Percentiles rank a stretch among this genome's conserved stretches.
These are phyloP conservation scores for Rhizoglyphus robini DNA, from an alignment of 1,140 invertebrate species.

Conservation along the genomic window DNA sequence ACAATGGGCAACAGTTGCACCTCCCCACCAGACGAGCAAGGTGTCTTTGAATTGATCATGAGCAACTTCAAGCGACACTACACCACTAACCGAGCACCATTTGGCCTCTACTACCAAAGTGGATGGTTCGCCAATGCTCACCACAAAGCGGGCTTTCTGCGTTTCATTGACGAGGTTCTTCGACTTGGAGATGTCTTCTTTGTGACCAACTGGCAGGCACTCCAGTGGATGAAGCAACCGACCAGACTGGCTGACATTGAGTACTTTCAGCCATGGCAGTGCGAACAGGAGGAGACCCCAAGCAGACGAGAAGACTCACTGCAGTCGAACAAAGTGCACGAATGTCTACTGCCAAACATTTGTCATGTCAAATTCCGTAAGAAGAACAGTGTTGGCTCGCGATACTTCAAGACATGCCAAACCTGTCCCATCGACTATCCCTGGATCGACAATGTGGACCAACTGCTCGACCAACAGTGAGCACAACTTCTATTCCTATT, in stretches of 20 bases:
- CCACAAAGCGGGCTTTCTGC: constrained; percentile 83
- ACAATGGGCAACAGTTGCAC: constrained; percentile 90
- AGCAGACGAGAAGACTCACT: not conserved
- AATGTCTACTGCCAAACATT: constrained; percentile 78
- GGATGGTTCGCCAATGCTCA: constrained; percentile 89
- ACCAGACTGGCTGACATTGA: constrained; percentile 62
- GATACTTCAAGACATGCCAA: constrained; percentile 74
- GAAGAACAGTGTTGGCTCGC: constrained; percentile 49
- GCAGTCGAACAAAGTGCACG: constrained; percentile 49
- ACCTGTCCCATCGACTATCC: constrained; percentile 79
- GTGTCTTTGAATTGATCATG: constrained; percentile 81
- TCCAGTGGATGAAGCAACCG: constrained; percentile 82
- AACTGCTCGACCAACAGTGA: not conserved
- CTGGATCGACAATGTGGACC: constrained; percentile 58
- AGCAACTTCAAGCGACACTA: constrained; percentile 90
- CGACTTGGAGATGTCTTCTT: constrained; percentile 77
- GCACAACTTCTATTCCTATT: not conserved
- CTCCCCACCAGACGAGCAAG: constrained; percentile 70
- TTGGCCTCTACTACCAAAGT: constrained; percentile 81
- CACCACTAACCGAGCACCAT: constrained; percentile 78
- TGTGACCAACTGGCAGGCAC: constrained; percentile 77
- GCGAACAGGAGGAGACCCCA: constrained; percentile 61
- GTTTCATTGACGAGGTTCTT: constrained; percentile 75
- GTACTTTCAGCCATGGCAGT: constrained; percentile 71
- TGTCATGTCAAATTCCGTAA: constrained; percentile 90